These are phyloP conservation scores for Heliconius nattereri DNA, from an alignment of 1,140 invertebrate species.

Conservation along the genomic window DNA sequence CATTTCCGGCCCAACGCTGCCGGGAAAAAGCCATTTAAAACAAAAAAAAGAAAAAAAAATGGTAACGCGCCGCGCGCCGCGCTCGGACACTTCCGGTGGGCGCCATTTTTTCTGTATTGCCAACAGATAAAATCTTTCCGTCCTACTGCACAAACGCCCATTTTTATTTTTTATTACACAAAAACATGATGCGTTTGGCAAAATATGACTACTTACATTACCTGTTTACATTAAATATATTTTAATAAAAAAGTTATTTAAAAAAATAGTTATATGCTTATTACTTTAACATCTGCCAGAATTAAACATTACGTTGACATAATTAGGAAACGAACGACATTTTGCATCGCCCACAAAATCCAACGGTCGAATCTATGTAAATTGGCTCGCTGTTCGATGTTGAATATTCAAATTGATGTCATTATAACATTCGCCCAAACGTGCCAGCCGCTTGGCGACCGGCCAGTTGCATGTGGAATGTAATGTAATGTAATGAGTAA, in stretches of 20 bases:
- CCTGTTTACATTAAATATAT: slow-evolving; percentile 19
- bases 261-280: background rate
- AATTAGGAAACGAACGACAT: slow-evolving; percentile 43
- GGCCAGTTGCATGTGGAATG: slow-evolving; percentile 73
- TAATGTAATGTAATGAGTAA: slow-evolving; percentile 76
- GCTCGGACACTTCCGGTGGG: slow-evolving; percentile 81
- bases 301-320: slow-evolving; percentile 45
- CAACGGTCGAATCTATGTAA: slow-evolving; percentile 79
- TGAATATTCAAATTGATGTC: slow-evolving; percentile 81
- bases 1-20: slow-evolving; percentile 79
- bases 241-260: slow-evolving; percentile 1
- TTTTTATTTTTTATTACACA: slow-evolving; percentile 71
- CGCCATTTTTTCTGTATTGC: slow-evolving; percentile 81
- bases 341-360: slow-evolving; percentile 62
- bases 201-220: slow-evolving; percentile 52
- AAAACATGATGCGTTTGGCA: slow-evolving; percentile 61
- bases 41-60: slow-evolving; percentile 77
- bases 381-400: slow-evolving; percentile 77
- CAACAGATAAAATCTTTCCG: slow-evolving; percentile 81
- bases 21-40: slow-evolving; percentile 81
- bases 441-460: slow-evolving; percentile 68
- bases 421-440: slow-evolving; percentile 78
- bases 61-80: slow-evolving; percentile 77
- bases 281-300: slow-evolving; percentile 30
- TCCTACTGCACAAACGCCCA: slow-evolving; percentile 77